These are phyloP conservation scores for Torymus texanus DNA, from an alignment of 2,888 invertebrate genomes.

Conservation along the genomic window DNA sequence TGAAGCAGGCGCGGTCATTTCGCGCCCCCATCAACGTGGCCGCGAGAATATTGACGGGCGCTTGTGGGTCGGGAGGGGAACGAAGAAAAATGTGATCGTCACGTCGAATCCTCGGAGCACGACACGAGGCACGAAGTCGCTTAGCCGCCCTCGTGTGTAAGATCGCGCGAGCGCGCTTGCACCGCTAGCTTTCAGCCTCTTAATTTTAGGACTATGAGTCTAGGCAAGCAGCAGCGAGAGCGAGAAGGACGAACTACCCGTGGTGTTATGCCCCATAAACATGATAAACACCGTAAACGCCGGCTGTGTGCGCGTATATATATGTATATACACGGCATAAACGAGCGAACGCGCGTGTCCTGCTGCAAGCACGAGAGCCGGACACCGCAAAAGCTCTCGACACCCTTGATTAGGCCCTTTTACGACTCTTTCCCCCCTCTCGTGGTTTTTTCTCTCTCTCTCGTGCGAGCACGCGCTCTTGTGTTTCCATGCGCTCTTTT, in stretches of 20 bases:
- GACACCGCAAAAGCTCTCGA: slow-evolving; percentile 58
- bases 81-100: no score
- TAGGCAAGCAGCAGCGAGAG: slow-evolving; percentile 60
- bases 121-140: no score
- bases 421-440: slow-evolving; percentile 54
- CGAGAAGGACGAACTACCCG: slow-evolving; percentile 54
- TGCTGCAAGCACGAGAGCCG: slow-evolving; percentile 26
- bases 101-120: no score
- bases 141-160: slow-evolving; percentile 23
- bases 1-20: no score
- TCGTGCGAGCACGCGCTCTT: neutral
- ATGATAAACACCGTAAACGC: slow-evolving; percentile 67
- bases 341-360: slow-evolving; percentile 22
- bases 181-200: slow-evolving; percentile 61
- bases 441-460: neutral
- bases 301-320: slow-evolving; percentile 23
- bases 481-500: neutral
- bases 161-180: slow-evolving; percentile 46
- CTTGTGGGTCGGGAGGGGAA: no score
- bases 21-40: no score
- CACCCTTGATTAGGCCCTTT: slow-evolving; percentile 62
- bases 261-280: slow-evolving; percentile 68
- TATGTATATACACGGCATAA: neutral
- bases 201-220: slow-evolving; percentile 63
- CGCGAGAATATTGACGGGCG: no score